Conservation (phyloP, 2,113 vertebrate species). For the Corvus moneduloides region DNA sequence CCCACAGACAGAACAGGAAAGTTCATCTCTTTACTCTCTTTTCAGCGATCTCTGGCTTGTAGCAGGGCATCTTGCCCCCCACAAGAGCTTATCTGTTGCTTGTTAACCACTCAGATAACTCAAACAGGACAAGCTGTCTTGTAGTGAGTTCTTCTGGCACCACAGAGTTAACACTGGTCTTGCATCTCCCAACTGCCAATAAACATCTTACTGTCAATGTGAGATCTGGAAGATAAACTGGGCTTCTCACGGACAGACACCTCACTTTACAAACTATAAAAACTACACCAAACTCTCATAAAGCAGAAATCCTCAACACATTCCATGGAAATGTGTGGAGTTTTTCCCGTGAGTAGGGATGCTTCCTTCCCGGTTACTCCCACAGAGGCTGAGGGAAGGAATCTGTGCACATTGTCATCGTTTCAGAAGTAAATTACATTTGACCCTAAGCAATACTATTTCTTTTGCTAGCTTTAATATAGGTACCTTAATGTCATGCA, state of each 20-base stretch:
- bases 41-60: neutral
- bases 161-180: neutral
- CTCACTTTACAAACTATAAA: neutral
- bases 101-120: neutral
- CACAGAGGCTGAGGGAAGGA: neutral
- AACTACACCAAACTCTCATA: neutral
- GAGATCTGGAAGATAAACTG: neutral
- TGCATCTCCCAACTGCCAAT: neutral
- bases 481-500: neutral
- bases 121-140: neutral
- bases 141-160: neutral
- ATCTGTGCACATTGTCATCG: neutral
- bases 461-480: neutral
- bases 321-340: neutral
- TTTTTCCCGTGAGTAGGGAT: neutral
- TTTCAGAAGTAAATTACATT: neutral
- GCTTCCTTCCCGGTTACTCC: neutral
- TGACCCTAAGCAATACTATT: neutral
- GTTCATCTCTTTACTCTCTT: neutral
- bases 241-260: neutral
- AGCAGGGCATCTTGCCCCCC: neutral
- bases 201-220: neutral
- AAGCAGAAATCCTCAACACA: neutral
- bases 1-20: neutral
- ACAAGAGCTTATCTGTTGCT: neutral